A percentile compares a stretch with the other conserved stretches of the same genome.
These are phyloP conservation scores for Sialis lutaria DNA, from an alignment of 2,888 invertebrate species.

Conservation along the genomic window DNA sequence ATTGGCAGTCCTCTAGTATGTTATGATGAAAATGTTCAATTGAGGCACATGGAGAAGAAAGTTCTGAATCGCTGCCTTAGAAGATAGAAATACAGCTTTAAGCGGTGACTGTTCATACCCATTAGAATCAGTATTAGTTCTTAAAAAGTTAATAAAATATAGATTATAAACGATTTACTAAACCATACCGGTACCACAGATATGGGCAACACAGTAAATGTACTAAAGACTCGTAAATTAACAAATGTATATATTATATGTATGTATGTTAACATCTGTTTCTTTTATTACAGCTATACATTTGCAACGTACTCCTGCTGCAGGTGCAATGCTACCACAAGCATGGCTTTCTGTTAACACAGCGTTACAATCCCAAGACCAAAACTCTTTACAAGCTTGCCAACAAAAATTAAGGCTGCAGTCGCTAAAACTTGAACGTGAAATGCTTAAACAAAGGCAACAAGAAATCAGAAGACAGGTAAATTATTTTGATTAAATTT, in stretches of 20 bases:
- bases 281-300: slow-evolving; percentile 27
- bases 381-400: slow-evolving; percentile 38
- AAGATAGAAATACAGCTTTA: too few species aligned
- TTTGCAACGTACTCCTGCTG: slow-evolving; percentile 35
- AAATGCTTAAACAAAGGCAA: slow-evolving; percentile 73
- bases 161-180: background rate
- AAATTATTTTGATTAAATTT: slow-evolving; percentile 10
- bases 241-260: background rate
- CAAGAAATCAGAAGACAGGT: slow-evolving; percentile 81
- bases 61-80: too few species aligned
- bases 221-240: too few species aligned
- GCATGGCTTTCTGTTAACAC: slow-evolving; percentile 28
- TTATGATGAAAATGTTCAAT: too few species aligned
- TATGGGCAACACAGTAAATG: too few species aligned
- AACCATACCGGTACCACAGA: background rate
- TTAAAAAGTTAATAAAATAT: too few species aligned
- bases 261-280: background rate
- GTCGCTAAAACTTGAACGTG: slow-evolving; percentile 74
- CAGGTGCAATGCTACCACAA: slow-evolving; percentile 35
- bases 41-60: too few species aligned
- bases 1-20: too few species aligned
- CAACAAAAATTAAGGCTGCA: slow-evolving; percentile 64
- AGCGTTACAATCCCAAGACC: slow-evolving; percentile 31
- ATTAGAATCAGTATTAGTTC: slow-evolving; percentile 4
- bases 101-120: slow-evolving; percentile 14